Evolutionary conservation across 2,113 vertebrate genomes (phyloP).

Genomic region (Aix galericulata): DNA sequence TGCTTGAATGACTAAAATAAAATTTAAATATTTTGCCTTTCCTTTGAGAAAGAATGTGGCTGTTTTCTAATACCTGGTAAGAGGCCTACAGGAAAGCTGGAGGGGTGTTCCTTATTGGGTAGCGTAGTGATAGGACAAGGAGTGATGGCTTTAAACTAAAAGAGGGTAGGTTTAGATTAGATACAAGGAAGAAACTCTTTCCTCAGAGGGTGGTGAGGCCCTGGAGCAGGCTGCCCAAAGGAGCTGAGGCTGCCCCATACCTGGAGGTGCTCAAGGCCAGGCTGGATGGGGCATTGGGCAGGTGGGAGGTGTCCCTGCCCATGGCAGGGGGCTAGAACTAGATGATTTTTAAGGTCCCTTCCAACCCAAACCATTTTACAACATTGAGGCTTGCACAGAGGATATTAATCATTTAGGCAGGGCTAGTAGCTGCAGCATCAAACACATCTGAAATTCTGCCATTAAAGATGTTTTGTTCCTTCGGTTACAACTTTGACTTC

Average conservation of each 20-base stretch:
- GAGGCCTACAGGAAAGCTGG: neutral
- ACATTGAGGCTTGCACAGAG: neutral
- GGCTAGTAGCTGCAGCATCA: neutral
- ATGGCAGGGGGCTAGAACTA: neutral
- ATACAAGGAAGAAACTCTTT: neutral
- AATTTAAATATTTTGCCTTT: neutral
- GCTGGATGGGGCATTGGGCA: neutral
- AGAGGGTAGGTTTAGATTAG: neutral
- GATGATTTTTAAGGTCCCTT: neutral
- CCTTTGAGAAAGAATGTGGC: neutral
- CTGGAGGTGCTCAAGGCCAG: neutral
- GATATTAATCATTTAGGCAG: neutral
- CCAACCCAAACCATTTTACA: neutral
- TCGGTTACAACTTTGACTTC: neutral
- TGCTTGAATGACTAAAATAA: neutral
- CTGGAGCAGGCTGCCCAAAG: neutral
- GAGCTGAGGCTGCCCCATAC: neutral
- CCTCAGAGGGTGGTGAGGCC: neutral
- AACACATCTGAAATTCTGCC: neutral
- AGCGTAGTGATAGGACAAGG: neutral
- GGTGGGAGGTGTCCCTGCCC: neutral
- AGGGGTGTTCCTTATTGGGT: neutral
- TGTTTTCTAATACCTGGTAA: neutral
- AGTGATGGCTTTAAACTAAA: neutral
- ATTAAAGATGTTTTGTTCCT: neutral